Evolutionary conservation across 2,113 vertebrate species (phyloP).

Genomic region (Elephas maximus): DNA sequence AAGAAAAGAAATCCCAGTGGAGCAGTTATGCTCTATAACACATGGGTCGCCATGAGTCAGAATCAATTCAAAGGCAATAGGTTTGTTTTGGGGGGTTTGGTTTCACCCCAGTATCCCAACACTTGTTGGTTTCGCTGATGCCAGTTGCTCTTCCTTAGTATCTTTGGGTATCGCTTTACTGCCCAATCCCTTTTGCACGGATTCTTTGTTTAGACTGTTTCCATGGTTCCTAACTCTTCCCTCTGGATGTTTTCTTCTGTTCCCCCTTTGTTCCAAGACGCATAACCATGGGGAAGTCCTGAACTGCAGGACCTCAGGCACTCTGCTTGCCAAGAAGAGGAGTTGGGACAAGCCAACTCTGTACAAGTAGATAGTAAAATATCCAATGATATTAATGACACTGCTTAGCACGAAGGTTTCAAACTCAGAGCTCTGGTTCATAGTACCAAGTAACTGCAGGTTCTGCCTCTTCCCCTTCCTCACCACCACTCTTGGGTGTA

Average conservation of each 20-base stretch:
- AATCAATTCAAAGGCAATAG: background rate
- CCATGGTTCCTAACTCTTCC: background rate
- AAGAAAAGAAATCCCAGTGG: background rate
- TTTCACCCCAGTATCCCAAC: rapidly evolving
- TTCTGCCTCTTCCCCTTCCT: background rate
- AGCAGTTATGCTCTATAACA: background rate
- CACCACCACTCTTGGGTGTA: rapidly evolving
- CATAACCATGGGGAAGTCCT: background rate
- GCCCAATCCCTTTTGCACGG: rapidly evolving
- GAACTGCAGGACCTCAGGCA: rapidly evolving
- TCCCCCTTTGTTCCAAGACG: background rate
- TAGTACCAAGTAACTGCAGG: rapidly evolving
- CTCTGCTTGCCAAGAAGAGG: background rate
- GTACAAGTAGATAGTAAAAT: background rate
- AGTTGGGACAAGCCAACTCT: background rate
- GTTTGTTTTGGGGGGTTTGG: background rate
- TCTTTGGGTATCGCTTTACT: rapidly evolving
- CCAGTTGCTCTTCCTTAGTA: background rate
- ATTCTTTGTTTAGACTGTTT: background rate
- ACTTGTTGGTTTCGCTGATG: rapidly evolving
- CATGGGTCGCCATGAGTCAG: background rate
- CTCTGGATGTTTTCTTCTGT: background rate
- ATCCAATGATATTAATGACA: background rate
- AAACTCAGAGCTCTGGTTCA: background rate
- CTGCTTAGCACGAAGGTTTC: background rate